phyloP scores from a whole-genome alignment of 1,140 invertebrate species.

The Papilio xuthus region DNA sequence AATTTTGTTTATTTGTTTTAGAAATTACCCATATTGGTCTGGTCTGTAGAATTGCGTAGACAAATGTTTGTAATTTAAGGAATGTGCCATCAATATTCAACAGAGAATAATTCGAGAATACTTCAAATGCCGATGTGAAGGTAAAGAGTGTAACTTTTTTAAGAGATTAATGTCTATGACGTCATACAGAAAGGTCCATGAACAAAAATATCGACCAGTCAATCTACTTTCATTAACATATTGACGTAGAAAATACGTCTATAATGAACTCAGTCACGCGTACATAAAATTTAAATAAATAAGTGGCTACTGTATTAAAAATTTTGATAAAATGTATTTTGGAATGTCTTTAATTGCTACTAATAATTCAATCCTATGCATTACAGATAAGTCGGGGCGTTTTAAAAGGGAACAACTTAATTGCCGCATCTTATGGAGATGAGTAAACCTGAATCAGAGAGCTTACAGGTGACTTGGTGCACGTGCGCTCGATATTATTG shows the following conservation, averaged over 20 bases:
- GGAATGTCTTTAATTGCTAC: constrained; percentile 75
- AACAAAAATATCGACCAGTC: constrained; percentile 41
- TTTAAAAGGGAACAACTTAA: constrained; percentile 72
- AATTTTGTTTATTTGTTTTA: too few species aligned
- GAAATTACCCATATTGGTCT: too few species aligned
- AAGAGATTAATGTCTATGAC: constrained; percentile 24
- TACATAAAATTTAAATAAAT: constrained; percentile 78
- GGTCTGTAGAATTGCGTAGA: too few species aligned
- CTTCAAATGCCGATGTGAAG: background rate
- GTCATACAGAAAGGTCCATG: constrained; percentile 7
- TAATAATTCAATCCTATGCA: constrained; percentile 77
- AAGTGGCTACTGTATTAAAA: constrained; percentile 79
- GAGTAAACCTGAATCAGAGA: constrained; percentile 61
- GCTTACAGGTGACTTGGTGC: constrained; percentile 42
- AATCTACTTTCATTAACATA: constrained; percentile 59
- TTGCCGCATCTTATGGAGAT: constrained; percentile 63
- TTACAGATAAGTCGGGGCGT: constrained; percentile 68
- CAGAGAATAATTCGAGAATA: background rate
- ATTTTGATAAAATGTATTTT: constrained; percentile 79
- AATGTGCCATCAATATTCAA: background rate
- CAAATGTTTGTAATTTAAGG: background rate
- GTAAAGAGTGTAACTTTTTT: background rate
- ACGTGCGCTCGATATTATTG: constrained; percentile 61
- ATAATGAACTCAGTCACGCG: constrained; percentile 77
- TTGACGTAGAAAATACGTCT: constrained; percentile 63